Conservation (phyloP, 2,797 vertebrate genomes). For the Leptatherina wallacei region DNA sequence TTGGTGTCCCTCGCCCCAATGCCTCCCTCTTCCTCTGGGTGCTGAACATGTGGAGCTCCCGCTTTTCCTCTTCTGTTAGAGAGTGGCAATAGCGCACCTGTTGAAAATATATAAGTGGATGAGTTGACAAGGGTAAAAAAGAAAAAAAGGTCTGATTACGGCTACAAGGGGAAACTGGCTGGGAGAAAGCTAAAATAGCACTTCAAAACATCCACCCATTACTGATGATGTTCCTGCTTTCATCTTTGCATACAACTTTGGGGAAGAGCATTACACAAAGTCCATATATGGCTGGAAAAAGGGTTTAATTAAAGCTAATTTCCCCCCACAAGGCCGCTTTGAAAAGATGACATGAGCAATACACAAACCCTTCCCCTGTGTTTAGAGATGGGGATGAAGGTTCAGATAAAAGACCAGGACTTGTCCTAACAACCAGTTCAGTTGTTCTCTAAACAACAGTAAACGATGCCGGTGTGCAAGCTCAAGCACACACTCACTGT, state of each 20-base stretch:
- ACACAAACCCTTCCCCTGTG: slow-evolving; percentile 66
- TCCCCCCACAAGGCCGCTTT: slow-evolving; percentile 40
- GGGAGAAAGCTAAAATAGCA: slow-evolving; percentile 15
- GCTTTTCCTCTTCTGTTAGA: slow-evolving; percentile 93
- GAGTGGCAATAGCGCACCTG: slow-evolving; percentile 96
- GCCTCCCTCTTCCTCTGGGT: slow-evolving; percentile 95
- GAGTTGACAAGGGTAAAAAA: background rate
- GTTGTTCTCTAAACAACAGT: slow-evolving; percentile 70
- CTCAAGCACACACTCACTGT: slow-evolving; percentile 32
- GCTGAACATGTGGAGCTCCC: slow-evolving; percentile 94
- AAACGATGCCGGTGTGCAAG: slow-evolving; percentile 47
- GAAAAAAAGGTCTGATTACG: slow-evolving; percentile 6
- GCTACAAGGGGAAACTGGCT: background rate
- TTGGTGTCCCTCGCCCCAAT: slow-evolving; percentile 92
- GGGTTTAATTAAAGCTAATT: slow-evolving; percentile 60
- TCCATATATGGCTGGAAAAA: slow-evolving; percentile 46
- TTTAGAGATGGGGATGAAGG: slow-evolving; percentile 70
- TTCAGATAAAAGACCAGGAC: slow-evolving; percentile 64
- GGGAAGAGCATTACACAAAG: slow-evolving; percentile 8
- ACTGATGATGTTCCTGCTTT: slow-evolving; percentile 35
- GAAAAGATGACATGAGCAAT: slow-evolving; percentile 63
- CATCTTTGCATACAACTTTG: slow-evolving; percentile 35
- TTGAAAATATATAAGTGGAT: background rate
- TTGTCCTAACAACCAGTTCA: slow-evolving; percentile 64
- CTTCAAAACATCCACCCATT: slow-evolving; percentile 24